Evolutionary conservation across 2,888 invertebrate species (phyloP), one percentile per base, ranked within the genome.

Genomic region (Aleiodes testaceus): DNA sequence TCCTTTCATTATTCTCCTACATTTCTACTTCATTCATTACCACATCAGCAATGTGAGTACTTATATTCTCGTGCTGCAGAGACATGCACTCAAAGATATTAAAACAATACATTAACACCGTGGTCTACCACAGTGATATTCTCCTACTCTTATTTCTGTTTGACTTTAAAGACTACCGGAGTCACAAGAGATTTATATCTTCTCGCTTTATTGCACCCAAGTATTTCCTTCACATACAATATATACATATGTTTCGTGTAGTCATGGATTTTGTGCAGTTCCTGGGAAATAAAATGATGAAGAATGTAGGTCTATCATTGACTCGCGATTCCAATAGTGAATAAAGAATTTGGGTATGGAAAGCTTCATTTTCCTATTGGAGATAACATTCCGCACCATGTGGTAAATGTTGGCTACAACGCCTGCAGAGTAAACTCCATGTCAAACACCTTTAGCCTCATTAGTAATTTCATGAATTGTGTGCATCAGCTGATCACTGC

Each of bases 41-140:
- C 7, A 36, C 36, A 11, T 36, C 11, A 36, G 36, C 36, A 36
- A 36, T 36, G 36, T 36, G 36, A 36, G 36, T 36, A 6, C 36
- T 36, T 36, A 36, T 36, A 36, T 36, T 11, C 36, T 11, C 36
- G 36, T 36, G 9, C 9, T 36, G 49, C 45, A 42, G 45, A 59
- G 63, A 69, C 61, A 70, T 68, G 78, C 79, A 80, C 79, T 79
- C 75, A 80, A 74, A 79, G 77, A 79, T 80, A 80, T 81, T 81
- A 79, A 80, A 81, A 80, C 78, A 79, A 81, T 81, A 79, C 79
- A 79, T 78, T 81, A 78, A 77, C 74, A 68, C 63, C 70, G 18
- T 61, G 65, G 36, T 36, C 3, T 36, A 36, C 9, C 73, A 67
- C 66, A 50, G 59, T 69, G 42, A 61, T 69, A 65, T 42, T 67